Evolutionary conservation across 2,797 vertebrate species (phyloP).

Genomic region (Peromyscus eremicus): DNA sequence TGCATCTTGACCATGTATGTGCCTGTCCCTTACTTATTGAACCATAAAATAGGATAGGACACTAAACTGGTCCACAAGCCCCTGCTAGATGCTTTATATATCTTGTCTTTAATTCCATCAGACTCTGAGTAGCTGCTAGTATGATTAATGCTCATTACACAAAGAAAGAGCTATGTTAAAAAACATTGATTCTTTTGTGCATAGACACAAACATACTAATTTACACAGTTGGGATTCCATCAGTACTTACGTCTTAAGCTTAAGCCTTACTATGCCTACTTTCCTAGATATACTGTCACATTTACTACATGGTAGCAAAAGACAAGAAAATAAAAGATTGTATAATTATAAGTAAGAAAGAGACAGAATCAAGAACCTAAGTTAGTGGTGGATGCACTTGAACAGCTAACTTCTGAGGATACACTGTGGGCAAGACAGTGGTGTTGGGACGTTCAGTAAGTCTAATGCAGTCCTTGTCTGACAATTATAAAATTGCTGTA

Average conservation of each 20-base stretch:
- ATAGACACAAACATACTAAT: not conserved
- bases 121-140: not conserved
- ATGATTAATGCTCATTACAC: not conserved
- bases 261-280: not conserved
- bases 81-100: not conserved
- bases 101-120: not conserved
- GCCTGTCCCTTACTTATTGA: not conserved
- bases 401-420: not conserved
- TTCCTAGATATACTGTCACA: not conserved
- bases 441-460: not conserved
- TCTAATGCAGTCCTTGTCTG: not conserved
- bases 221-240: not conserved
- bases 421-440: not conserved
- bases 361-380: not conserved
- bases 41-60: not conserved
- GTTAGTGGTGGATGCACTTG: too few species aligned
- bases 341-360: not conserved
- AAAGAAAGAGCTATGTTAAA: not conserved
- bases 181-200: not conserved
- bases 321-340: not conserved
- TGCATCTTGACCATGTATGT: not conserved
- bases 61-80: not conserved
- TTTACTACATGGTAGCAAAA: not conserved
- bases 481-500: not conserved
- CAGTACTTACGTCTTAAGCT: not conserved